Conservation (phyloP, 2,888 invertebrate genomes). For the Nymphalis polychloros region DNA sequence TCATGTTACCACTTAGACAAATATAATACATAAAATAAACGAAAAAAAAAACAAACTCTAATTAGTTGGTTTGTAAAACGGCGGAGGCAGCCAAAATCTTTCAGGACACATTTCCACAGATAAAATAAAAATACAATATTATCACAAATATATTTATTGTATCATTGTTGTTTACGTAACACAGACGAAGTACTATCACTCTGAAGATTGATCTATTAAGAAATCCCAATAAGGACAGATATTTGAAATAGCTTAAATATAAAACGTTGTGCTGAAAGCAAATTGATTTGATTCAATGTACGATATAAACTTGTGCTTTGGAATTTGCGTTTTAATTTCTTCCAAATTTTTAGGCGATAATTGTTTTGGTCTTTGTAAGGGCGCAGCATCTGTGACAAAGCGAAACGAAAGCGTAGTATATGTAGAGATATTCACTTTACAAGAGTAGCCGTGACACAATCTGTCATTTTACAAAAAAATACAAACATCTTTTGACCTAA, state of each 20-base stretch:
- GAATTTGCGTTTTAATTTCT: conserved; percentile 16
- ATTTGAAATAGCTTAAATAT: conserved; percentile 46
- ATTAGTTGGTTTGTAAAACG: no score
- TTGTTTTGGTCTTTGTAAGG: background rate
- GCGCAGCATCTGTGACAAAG: no score
- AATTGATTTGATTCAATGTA: conserved; percentile 43
- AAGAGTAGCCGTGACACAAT: no score
- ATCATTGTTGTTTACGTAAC: conserved; percentile 70
- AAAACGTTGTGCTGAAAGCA: conserved; percentile 60
- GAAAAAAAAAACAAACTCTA: no score
- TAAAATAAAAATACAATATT: conserved; percentile 43
- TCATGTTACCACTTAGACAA: no score
- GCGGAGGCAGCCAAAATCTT: no score
- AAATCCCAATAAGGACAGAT: conserved; percentile 65
- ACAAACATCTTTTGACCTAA: no score
- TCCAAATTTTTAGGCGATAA: conserved; percentile 16
- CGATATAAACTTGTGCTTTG: conserved; percentile 49
- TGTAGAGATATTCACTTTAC: no score
- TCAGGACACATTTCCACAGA: no score
- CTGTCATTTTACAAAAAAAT: no score
- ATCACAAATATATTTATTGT: conserved; percentile 79
- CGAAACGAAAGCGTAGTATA: no score
- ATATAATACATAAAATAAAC: no score
- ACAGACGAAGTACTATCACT: conserved; percentile 71
- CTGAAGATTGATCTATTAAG: conserved; percentile 54